Evolutionary conservation across 1,140 invertebrate genomes (phyloP).

Genomic region (Brachionus asplanchnoidis): DNA sequence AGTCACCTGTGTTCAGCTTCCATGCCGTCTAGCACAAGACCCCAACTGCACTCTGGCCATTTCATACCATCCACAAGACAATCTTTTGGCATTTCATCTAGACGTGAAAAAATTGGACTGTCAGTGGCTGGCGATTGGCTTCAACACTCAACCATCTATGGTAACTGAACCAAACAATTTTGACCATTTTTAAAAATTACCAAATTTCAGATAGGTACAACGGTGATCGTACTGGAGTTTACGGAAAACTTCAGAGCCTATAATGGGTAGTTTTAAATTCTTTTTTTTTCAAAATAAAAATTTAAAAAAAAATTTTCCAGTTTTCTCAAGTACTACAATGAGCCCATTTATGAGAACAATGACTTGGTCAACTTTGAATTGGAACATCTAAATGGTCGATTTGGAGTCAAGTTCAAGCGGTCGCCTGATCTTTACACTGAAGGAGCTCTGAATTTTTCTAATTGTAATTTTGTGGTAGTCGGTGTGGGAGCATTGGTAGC

Average conservation of each 20-base stretch:
- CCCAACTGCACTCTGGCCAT: background rate
- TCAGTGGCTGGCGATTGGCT: background rate
- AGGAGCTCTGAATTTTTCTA: background rate
- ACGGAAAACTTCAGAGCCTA: background rate
- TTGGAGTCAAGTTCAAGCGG: background rate
- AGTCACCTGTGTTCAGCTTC: background rate
- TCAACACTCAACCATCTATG: background rate
- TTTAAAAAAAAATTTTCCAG: background rate
- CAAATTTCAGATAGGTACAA: background rate
- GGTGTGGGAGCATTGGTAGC: background rate
- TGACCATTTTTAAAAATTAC: background rate
- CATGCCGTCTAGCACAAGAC: background rate
- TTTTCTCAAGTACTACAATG: background rate
- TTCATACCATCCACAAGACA: background rate
- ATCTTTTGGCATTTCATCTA: background rate
- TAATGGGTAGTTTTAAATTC: too few relatives aligned
- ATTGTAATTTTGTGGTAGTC: constrained; percentile 14
- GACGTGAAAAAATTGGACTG: background rate
- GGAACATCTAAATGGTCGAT: background rate
- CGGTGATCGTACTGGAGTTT: background rate
- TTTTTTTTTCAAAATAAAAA: background rate
- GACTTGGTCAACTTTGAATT: background rate
- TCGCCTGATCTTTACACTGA: background rate
- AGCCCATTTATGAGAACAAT: background rate
- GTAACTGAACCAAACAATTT: background rate